These are phyloP conservation scores for Brienomyrus longianalis DNA, from an alignment of 2,113 vertebrate species.

Conservation along the genomic window DNA sequence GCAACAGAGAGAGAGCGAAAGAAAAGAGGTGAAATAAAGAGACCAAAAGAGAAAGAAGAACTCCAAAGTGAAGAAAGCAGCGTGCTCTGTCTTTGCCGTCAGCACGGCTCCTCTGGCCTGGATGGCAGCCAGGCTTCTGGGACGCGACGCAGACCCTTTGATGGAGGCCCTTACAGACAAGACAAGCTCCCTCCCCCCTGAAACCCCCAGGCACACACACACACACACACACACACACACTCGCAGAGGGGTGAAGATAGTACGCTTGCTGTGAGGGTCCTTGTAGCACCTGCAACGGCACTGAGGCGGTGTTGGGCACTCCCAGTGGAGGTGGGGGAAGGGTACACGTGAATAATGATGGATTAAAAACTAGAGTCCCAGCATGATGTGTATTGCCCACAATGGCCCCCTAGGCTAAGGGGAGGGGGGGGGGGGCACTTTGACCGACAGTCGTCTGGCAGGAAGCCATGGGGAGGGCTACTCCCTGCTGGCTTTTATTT, in stretches of 20 bases:
- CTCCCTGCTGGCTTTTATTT: constrained; percentile 70
- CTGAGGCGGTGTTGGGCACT: constrained; percentile 27
- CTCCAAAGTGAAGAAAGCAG: constrained; percentile 36
- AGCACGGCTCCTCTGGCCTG: constrained; percentile 37
- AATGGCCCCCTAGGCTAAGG: constrained; percentile 48
- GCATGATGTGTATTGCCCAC: constrained; percentile 63
- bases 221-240: background rate
- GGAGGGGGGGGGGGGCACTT: constrained; percentile 41
- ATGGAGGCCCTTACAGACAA: constrained; percentile 26
- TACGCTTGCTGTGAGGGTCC: constrained; percentile 24
- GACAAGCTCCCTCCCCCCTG: constrained; percentile 6
- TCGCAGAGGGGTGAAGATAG: constrained; percentile 21
- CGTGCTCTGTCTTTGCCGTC: constrained; percentile 38
- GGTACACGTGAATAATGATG: constrained; percentile 53
- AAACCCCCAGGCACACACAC: background rate
- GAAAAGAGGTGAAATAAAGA: constrained; percentile 35
- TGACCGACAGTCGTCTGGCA: constrained; percentile 63
- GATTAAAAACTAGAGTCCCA: constrained; percentile 46
- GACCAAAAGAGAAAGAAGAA: constrained; percentile 29
- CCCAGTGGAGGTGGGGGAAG: constrained; percentile 39
- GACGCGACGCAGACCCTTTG: constrained; percentile 25
- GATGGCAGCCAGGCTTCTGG: constrained; percentile 33
- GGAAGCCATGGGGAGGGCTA: constrained; percentile 53
- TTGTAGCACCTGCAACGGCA: constrained; percentile 38
- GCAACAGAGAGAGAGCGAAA: constrained; percentile 30